Evolutionary conservation across 2,797 vertebrate genomes (phyloP).

Genomic region (Arctocebus calabarensis): DNA sequence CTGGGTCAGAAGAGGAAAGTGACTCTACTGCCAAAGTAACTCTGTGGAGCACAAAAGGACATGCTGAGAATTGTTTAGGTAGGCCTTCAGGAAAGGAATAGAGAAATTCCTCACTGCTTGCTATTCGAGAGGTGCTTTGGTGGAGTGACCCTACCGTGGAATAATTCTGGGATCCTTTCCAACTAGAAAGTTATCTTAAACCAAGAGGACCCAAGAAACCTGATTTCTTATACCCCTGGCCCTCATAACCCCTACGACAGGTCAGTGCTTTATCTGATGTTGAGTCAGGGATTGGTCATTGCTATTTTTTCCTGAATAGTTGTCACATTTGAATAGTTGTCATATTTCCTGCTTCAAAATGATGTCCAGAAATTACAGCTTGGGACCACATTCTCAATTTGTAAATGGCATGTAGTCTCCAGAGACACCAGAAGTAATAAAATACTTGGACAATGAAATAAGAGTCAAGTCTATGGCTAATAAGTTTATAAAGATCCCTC

Average conservation of each 20-base stretch:
- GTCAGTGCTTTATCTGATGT: background rate
- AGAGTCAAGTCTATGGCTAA: background rate
- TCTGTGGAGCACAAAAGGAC: background rate
- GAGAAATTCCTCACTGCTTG: background rate
- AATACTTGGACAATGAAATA: background rate
- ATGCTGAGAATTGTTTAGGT: background rate
- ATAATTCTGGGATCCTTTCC: background rate
- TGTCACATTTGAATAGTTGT: background rate
- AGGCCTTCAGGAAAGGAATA: background rate
- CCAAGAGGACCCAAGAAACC: background rate
- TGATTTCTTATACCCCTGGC: background rate
- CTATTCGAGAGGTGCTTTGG: background rate
- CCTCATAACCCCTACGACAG: background rate
- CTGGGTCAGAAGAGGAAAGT: background rate
- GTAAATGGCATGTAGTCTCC: background rate
- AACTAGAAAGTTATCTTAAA: background rate
- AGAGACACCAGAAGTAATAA: background rate
- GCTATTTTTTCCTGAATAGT: background rate
- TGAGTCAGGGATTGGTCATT: background rate
- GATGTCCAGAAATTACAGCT: background rate
- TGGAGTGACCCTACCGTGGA: background rate
- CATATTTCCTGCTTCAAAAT: constrained; percentile 29
- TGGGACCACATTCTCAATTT: background rate
- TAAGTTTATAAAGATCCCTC: background rate
- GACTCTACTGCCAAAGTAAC: background rate